Conservation (phyloP, 2,888 invertebrate species). For the Lochmaea crataegi region DNA sequence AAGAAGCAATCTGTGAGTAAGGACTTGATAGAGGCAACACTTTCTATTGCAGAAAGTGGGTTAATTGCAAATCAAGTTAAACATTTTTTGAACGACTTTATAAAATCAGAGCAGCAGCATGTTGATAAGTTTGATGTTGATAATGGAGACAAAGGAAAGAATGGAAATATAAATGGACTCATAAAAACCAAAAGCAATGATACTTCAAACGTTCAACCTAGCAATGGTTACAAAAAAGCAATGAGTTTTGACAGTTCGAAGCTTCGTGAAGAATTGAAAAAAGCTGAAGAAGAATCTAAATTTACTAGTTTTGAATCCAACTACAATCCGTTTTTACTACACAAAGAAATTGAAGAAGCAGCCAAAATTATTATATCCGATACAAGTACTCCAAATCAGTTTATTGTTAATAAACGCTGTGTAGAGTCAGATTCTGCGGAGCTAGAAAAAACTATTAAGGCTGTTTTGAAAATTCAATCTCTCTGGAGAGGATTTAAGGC, state of each 20-base stretch:
- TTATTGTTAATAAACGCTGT: background rate
- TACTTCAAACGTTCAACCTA: background rate
- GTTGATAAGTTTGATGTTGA: conserved; percentile 7
- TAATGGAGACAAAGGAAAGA: background rate
- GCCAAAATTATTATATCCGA: conserved; percentile 23
- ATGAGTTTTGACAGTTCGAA: conserved; percentile 47
- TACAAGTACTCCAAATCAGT: background rate
- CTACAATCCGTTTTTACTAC: conserved; percentile 45
- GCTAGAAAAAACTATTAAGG: conserved; percentile 14
- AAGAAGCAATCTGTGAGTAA: background rate
- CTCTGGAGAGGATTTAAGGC: conserved; percentile 39
- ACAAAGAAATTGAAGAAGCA: conserved; percentile 48
- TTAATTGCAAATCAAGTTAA: conserved; percentile 34
- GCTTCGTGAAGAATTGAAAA: conserved; percentile 43
- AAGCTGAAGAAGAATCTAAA: conserved; percentile 42
- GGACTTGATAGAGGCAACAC: conserved; percentile 29
- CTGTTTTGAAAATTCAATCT: conserved; percentile 47
- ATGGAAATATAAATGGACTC: no score
- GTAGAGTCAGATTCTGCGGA: background rate
- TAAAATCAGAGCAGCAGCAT: conserved; percentile 37
- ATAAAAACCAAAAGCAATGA: conserved; percentile 1
- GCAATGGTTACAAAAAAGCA: conserved; percentile 11
- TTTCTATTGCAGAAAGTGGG: conserved; percentile 36
- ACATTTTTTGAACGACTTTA: conserved; percentile 39
- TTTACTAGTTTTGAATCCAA: conserved; percentile 40